phyloP scores from a whole-genome alignment of 2,113 vertebrate genomes.

The Indri indri region DNA sequence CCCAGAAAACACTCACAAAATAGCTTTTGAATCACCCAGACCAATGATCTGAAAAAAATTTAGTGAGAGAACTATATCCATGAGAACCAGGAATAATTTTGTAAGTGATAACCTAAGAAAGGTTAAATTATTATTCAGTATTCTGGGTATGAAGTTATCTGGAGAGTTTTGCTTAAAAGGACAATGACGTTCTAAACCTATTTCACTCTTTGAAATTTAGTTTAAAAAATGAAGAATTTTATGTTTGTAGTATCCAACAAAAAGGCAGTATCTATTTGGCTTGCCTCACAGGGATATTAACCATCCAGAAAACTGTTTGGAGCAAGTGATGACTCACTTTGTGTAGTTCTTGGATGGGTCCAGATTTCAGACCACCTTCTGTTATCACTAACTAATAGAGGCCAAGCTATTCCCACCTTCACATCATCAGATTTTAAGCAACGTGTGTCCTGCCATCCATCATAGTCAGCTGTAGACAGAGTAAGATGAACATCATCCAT shows the following conservation, averaged over 20 bases:
- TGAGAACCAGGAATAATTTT: slow-evolving; percentile 23
- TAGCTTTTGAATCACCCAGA: neutral
- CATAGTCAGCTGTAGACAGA: slow-evolving; percentile 54
- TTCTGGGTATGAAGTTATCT: neutral
- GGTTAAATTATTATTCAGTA: neutral
- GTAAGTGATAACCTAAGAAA: neutral
- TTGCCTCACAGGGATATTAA: neutral
- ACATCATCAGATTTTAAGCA: slow-evolving; percentile 45
- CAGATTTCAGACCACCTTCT: neutral
- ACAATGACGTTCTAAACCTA: neutral
- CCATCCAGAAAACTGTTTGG: neutral
- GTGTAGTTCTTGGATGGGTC: neutral
- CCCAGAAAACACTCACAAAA: neutral
- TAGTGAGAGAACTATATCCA: neutral
- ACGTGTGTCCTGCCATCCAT: slow-evolving; percentile 43
- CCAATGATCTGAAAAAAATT: neutral
- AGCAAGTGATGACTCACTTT: slow-evolving; percentile 30
- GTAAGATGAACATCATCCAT: slow-evolving; percentile 42
- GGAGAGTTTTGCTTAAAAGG: neutral
- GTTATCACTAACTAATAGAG: slow-evolving; percentile 55
- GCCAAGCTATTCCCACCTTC: neutral
- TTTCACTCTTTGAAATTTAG: neutral
- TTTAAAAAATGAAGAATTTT: neutral
- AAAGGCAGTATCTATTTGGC: neutral
- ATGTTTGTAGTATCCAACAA: neutral